Percentiles rank a stretch among this genome's conserved stretches.
phyloP scores from a whole-genome alignment of 1,140 invertebrate species.

The Brachionus calyciflorus region DNA sequence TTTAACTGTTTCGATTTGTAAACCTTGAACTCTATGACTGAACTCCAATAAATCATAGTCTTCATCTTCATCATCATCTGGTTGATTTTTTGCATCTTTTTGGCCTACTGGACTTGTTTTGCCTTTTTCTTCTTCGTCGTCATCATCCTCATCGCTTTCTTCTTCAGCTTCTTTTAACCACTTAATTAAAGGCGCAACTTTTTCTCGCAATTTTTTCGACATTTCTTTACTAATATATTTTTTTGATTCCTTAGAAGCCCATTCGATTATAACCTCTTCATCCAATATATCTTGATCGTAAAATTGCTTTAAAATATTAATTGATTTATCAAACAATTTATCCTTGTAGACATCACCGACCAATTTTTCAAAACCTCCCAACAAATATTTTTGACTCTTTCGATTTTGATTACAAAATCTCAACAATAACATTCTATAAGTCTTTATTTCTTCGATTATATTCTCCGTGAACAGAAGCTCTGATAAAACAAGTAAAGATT shows the following conservation, averaged over 20 bases:
- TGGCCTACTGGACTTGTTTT: too few species aligned
- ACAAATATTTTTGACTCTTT: constrained; percentile 88
- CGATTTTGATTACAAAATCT: constrained; percentile 59
- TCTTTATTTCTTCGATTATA: constrained; percentile 71
- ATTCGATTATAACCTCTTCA: constrained; percentile 87
- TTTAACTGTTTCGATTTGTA: constrained; percentile 16
- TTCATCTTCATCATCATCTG: constrained; percentile 63
- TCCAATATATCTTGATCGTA: constrained; percentile 93
- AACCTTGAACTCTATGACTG: constrained; percentile 22
- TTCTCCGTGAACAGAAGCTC: constrained; percentile 85
- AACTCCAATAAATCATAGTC: constrained; percentile 64
- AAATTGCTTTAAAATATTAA: constrained; percentile 83
- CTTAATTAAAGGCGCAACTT: constrained; percentile 86
- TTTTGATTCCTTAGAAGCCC: constrained; percentile 84
- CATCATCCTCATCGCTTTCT: constrained; percentile 69
- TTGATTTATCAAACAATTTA: constrained; percentile 77
- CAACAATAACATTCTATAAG: constrained; percentile 62
- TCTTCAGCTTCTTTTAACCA: constrained; percentile 96
- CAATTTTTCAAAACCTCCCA: constrained; percentile 90
- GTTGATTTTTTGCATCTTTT: too few species aligned
- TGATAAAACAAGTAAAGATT: constrained; percentile 84
- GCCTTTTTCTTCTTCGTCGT: constrained; percentile 54
- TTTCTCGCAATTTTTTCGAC: constrained; percentile 83
- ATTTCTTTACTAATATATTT: constrained; percentile 89
- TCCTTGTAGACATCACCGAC: constrained; percentile 75